phyloP scores from a whole-genome alignment of 2,888 invertebrate species.

The Habroteleia sp. region DNA sequence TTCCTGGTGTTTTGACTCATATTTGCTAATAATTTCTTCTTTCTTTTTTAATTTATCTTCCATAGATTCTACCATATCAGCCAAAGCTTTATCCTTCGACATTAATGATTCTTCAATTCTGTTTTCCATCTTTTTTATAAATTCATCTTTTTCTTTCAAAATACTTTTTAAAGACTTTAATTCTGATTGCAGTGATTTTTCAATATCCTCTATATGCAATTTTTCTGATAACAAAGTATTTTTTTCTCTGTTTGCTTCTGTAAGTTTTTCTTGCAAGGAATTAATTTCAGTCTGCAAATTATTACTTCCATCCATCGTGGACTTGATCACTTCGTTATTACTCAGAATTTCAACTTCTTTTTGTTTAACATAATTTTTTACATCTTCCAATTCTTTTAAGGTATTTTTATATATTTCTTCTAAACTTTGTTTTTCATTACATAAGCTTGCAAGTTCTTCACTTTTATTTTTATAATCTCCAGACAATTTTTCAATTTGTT shows the following conservation, averaged over 20 bases:
- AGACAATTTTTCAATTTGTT: constrained; percentile 50
- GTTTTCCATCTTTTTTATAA: constrained; percentile 81
- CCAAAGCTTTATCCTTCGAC: constrained; percentile 71
- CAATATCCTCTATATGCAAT: constrained; percentile 82
- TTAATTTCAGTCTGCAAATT: constrained; percentile 41
- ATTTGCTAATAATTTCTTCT: constrained; percentile 46
- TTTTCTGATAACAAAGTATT: constrained; percentile 82
- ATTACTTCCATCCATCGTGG: constrained; percentile 79
- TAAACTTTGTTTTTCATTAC: constrained; percentile 48
- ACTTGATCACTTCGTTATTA: constrained; percentile 78
- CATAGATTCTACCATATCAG: constrained; percentile 61
- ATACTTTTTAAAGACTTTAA: constrained; percentile 64
- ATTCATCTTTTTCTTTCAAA: constrained; percentile 69
- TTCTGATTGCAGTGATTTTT: constrained; percentile 72
- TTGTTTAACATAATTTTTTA: constrained; percentile 20
- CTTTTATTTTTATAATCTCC: constrained; percentile 52
- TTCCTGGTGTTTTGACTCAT: too few species aligned
- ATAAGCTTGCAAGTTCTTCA: constrained; percentile 42
- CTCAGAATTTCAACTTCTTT: constrained; percentile 61
- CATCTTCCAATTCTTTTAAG: constrained; percentile 21
- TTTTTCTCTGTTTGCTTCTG: constrained; percentile 82
- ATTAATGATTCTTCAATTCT: constrained; percentile 81
- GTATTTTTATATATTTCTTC: constrained; percentile 50
- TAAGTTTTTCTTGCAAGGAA: constrained; percentile 81
- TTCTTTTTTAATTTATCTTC: constrained; percentile 65